Base-by-base conservation (phyloP, 2,113 vertebrate species). In the Callipepla californica region DNA sequence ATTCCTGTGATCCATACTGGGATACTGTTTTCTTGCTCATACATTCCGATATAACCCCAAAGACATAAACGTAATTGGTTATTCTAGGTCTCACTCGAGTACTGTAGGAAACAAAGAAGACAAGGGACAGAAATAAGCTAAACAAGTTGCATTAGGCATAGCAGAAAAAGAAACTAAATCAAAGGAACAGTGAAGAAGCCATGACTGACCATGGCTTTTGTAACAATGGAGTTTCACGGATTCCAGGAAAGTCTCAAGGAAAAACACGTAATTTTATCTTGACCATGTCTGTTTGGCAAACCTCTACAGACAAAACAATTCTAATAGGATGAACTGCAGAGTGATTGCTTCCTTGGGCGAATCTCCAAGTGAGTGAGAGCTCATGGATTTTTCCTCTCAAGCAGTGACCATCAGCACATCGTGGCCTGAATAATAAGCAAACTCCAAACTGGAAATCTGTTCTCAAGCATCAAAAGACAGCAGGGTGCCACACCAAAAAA, bases 261-360 rank as follows among this genome's bases (percentile, higher is more conserved):
- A 88, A 96, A 94, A 83, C 36, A 89, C 53, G 65, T 83, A 74
- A 91, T 94, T 94, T 96, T 96, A 93, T 91, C 85, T 88, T 82
- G 63, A 94, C 32, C 57, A 77, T 3, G 3, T 94, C 59, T 25
- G 81, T 75, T 92, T 91, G 85, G 81, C 91, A 96, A 94, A 91
- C 65, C 61, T 86, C 50, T 42, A 57, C 30, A 90, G 79, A 91
- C 34, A 0, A 91, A 94, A 92, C 87, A 94, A 85, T 68, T 94
- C 61, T 72, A 77, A 78, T 66, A 92, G 76, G 55, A n/a, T 7
- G 9, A 94, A 83, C 36, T 23, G 80, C 85, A 20, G 65, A 95
- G 47, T 40, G 69, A 91, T 50, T 75, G 90, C 76, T 91, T 76
- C 87, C 89, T 90, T 87, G 93, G 95, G 91, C 87, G 88, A 36